Evolutionary conservation across 2,113 vertebrate species (phyloP), one percentile per base, ranked within the genome.

Genomic region (Amphiprion percula): DNA sequence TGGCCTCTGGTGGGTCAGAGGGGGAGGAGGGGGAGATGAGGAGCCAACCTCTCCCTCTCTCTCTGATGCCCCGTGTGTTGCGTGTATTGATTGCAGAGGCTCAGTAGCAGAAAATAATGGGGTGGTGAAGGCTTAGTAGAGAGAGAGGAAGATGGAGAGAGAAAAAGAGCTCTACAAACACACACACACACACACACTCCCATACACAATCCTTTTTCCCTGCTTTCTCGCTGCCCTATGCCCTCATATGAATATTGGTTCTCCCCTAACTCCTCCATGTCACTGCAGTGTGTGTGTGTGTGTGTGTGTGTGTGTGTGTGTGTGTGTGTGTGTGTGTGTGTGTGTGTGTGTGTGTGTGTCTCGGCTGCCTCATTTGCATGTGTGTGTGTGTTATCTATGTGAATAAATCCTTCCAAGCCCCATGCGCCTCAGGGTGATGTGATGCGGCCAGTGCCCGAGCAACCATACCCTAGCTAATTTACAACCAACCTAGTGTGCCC

Each of bases 341-440:
- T 83, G 71, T 74, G 59, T 79, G 74, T 86, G 80, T 83, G 87
- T 98, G 54, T 79, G 74, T 86, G 80, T 83, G 87, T 85, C 81
- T 82, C 79, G 56, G 6, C 68, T 58, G 46, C 61, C 56, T 96
- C 94, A 96, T 98, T 97, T 98, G 96, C 96, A 96, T 98, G 93
- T 95, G 65, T 82, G 81, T 79, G 74, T 79, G 74, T 66, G 79
- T 97, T 98, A 97, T 98, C 96, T 97, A 95, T 97, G 97, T 95
- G 97, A 98, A 97, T 97, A 96, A 96, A 96, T 98, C 97, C 91
- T 95, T 96, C 96, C 96, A 95, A 95, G 95, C 95, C 96, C 96
- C 93, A 93, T 97, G 96, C 95, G 96, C 92, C 91, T 88, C 95
- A 91, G 94, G 95, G 94, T 95, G 96, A 96, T 96, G 95, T 93